phyloP scores from a whole-genome alignment of 2,113 vertebrate genomes.

The Delphinus delphis region DNA sequence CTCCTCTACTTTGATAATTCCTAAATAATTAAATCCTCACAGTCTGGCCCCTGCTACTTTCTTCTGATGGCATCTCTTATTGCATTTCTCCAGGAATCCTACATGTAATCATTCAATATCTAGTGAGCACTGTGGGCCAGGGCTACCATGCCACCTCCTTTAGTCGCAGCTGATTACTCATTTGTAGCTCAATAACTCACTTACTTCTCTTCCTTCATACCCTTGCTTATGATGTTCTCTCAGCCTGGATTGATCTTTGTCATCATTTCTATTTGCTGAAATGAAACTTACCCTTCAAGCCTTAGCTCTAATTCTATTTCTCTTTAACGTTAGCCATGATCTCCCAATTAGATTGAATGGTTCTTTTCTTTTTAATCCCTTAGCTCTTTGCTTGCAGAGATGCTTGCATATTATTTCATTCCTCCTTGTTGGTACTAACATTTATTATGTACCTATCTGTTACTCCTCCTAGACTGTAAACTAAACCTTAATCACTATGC shows the following conservation, averaged over 20 bases:
- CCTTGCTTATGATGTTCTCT: neutral
- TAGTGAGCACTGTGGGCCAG: neutral
- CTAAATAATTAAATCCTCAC: neutral
- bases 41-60: neutral
- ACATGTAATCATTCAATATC: neutral
- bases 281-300: neutral
- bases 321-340: neutral
- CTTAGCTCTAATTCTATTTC: neutral
- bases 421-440: neutral
- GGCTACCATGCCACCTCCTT: neutral
- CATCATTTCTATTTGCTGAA: neutral
- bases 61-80: neutral
- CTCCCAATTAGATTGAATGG: neutral
- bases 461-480: neutral
- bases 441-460: neutral
- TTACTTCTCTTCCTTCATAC: neutral
- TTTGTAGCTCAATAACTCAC: neutral
- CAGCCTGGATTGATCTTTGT: neutral
- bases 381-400: neutral
- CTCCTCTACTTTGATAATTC: neutral
- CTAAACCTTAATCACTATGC: neutral
- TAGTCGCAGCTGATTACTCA: neutral
- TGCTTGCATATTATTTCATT: neutral
- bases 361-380: slow-evolving; percentile 29
- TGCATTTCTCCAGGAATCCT: neutral